These are phyloP conservation scores for Percopsis omiscomaycus DNA, from an alignment of 2,797 vertebrate genomes.

Conservation along the genomic window DNA sequence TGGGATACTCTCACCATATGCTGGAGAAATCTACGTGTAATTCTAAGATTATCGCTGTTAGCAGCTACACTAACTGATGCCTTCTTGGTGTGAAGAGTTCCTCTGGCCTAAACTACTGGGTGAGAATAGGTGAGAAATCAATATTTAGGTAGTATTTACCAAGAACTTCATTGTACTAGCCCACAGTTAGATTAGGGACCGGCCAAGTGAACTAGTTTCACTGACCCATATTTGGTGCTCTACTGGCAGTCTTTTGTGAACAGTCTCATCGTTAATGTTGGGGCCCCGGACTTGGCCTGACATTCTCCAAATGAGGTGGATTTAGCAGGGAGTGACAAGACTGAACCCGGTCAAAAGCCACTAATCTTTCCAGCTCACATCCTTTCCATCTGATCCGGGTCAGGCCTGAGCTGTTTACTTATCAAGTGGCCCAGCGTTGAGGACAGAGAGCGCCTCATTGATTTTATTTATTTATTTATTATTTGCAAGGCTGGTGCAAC, in stretches of 20 bases:
- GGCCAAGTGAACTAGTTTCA: conserved; percentile 27
- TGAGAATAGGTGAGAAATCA: conserved; percentile 31
- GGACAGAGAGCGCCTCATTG: conserved; percentile 54
- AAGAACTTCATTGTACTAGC: not conserved
- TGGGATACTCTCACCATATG: conserved; percentile 44
- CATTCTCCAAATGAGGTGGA: conserved; percentile 56
- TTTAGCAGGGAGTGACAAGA: conserved; percentile 55
- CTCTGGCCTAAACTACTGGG: conserved; percentile 31
- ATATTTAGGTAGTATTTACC: conserved; percentile 4
- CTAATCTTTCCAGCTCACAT: conserved; percentile 61
- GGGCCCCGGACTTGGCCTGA: conserved; percentile 42
- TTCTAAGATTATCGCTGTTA: conserved; percentile 55
- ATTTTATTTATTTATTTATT: conserved; percentile 31
- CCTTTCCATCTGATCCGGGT: conserved; percentile 59
- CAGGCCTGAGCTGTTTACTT: conserved; percentile 57
- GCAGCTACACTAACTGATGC: conserved; percentile 23
- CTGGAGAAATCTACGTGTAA: conserved; percentile 50
- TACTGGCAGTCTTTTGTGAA: conserved; percentile 34
- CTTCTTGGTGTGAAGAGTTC: conserved; percentile 22
- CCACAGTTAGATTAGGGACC: not conserved
- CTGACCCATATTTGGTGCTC: conserved; percentile 38
- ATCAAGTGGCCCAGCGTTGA: conserved; percentile 47
- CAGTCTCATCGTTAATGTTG: conserved; percentile 60
- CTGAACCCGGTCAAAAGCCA: conserved; percentile 59
- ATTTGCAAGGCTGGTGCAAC: conserved; percentile 35